These are phyloP conservation scores for Drosophila limbata DNA, from an alignment of 2,888 invertebrate species.

Conservation along the genomic window DNA sequence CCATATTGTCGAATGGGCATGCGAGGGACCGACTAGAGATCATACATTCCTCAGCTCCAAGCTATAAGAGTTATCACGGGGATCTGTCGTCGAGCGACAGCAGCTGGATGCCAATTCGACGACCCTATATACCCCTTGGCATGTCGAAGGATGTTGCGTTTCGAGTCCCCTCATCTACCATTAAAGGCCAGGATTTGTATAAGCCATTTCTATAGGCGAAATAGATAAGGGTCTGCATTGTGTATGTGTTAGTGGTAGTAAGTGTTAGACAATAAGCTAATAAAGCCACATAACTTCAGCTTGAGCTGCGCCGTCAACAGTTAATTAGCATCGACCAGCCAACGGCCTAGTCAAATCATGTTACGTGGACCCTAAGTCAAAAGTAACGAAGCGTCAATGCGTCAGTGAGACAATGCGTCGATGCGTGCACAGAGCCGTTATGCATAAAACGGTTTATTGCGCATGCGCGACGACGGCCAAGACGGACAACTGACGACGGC, in stretches of 20 bases:
- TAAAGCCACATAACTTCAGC: slow-evolving; percentile 53
- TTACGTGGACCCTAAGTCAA: slow-evolving; percentile 57
- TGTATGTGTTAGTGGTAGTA: slow-evolving; percentile 1
- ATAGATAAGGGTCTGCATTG: not conserved
- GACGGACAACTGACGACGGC: slow-evolving; percentile 23
- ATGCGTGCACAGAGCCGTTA: slow-evolving; percentile 69
- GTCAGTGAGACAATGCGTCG: slow-evolving; percentile 26
- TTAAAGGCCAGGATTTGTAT: slow-evolving; percentile 49
- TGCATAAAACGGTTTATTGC: slow-evolving; percentile 76
- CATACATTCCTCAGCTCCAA: slow-evolving; percentile 68
- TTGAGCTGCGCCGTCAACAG: slow-evolving; percentile 36
- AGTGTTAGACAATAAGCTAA: slow-evolving; percentile 58
- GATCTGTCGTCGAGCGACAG: slow-evolving; percentile 69
- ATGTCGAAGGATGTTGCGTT: slow-evolving; percentile 56
- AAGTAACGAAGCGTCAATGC: slow-evolving; percentile 15
- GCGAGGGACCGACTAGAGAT: slow-evolving; percentile 73
- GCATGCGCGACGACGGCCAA: slow-evolving; percentile 54
- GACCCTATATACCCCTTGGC: slow-evolving; percentile 69
- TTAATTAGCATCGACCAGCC: slow-evolving; percentile 61
- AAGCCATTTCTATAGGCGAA: slow-evolving; percentile 75
- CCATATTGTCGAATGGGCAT: slow-evolving; percentile 69
- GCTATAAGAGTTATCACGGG: slow-evolving; percentile 50
- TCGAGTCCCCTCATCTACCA: slow-evolving; percentile 48
- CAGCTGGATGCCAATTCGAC: slow-evolving; percentile 66
- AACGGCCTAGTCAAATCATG: slow-evolving; percentile 50